Evolutionary conservation across 92 coral and sea anemone species (phyloP).

Genomic region (Parazoanthus atlanticus): DNA sequence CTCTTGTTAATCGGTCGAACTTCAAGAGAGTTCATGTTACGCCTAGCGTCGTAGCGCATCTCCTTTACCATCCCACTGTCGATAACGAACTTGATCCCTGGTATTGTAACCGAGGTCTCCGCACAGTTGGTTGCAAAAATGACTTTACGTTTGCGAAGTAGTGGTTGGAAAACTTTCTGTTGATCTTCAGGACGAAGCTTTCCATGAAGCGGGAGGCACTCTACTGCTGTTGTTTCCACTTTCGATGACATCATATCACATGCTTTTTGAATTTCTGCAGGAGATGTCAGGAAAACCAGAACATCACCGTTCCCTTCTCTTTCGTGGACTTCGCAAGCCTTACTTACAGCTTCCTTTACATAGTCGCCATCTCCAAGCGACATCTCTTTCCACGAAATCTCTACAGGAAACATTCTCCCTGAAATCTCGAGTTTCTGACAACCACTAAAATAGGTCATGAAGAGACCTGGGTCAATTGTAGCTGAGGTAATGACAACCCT

Average conservation of each 20-base stretch:
- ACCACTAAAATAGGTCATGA: slow-evolving; percentile 69
- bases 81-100: slow-evolving; percentile 89
- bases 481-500: slow-evolving; percentile 93
- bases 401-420: slow-evolving; percentile 92
- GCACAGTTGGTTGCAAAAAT: slow-evolving; percentile 97
- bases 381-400: slow-evolving; percentile 59
- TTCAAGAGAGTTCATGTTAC: slow-evolving; percentile 84
- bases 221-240: slow-evolving; percentile 37
- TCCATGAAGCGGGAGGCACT: slow-evolving; percentile 93
- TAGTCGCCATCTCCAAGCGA: slow-evolving; percentile 55
- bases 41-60: slow-evolving; percentile 84
- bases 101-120: slow-evolving; percentile 93
- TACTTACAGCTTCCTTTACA: slow-evolving; percentile 67
- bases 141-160: slow-evolving; percentile 81
- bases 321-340: slow-evolving; percentile 72
- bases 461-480: slow-evolving; percentile 82
- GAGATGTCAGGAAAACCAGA: slow-evolving; percentile 89
- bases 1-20: slow-evolving; percentile 84
- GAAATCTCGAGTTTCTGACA: slow-evolving; percentile 84
- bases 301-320: slow-evolving; percentile 74
- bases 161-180: slow-evolving; percentile 64
- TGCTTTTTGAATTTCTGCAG: slow-evolving; percentile 88
- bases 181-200: slow-evolving; percentile 93
- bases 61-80: slow-evolving; percentile 97
- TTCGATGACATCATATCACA: slow-evolving; percentile 58